Conservation (phyloP, 2,113 vertebrate species). For the Dromiciops gliroides region DNA sequence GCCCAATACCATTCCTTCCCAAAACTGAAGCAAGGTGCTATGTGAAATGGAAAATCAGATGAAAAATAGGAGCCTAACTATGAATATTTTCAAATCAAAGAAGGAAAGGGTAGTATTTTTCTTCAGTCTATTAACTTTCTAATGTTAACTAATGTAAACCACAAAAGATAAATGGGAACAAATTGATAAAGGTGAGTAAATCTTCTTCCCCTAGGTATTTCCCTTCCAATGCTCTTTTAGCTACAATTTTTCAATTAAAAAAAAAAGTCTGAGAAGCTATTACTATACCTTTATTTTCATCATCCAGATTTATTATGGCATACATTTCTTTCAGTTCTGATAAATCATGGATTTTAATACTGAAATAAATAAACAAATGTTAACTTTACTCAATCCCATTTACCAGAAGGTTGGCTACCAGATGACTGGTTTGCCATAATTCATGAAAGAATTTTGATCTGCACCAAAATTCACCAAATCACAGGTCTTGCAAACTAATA, state of each 20-base stretch:
- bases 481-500: neutral
- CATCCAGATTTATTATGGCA: conserved; percentile 90
- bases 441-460: neutral
- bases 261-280: neutral
- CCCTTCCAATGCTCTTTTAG: neutral
- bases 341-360: conserved; percentile 94
- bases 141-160: neutral
- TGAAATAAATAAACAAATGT: conserved; percentile 78
- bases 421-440: neutral
- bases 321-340: conserved; percentile 93
- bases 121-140: neutral
- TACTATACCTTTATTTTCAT: conserved; percentile 92
- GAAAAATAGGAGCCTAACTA: neutral
- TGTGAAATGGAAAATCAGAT: neutral
- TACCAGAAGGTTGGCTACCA: neutral
- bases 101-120: neutral
- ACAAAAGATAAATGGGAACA: neutral
- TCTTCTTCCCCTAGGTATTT: neutral
- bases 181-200: neutral
- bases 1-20: neutral
- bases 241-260: neutral
- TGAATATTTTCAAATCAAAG: neutral
- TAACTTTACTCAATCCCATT: conserved; percentile 13
- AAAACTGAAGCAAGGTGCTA: neutral
- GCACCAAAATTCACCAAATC: neutral